Base-by-base conservation (phyloP, 2,797 vertebrate genomes). In the Hypotaenidia okinawae region DNA sequence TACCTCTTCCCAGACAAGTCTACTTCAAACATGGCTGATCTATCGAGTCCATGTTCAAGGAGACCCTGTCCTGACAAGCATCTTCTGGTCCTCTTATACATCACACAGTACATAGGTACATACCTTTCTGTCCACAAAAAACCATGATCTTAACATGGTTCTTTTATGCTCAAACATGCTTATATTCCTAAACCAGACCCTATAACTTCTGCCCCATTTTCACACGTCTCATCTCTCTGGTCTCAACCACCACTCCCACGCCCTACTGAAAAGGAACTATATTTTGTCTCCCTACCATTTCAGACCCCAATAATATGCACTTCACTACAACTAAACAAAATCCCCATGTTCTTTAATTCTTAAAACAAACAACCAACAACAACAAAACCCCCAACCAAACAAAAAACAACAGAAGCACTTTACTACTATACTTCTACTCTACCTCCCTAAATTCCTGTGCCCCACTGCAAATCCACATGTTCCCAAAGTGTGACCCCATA, bases 91-190 rank as follows among this genome's bases (percentile, higher is more conserved):
- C 8, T 72, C 30, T 67, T 10, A 9, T 12, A 5, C 58, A 21
- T 32, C 33, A 47, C 27, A 47, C 3, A n/a, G 30, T 16, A 57
- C 32, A 70, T 2, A 43, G 6, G 41, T 8, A 33, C 6, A 21
- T 0, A 5, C 7, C 24, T 28, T 66, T 70, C 27, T 47, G 14
- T 22, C 32, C 54, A 49, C 8, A 13, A 4, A 81, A 58, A 0
- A 4, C 0, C 1, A 3, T 2, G 4, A 17, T 30, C 5, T 27
- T 73, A 52, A 16, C n/a, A 24, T 27, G 39, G 7, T 57, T 70
- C 32, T 43, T 77, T 35, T 35, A 27, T 27, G 27, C 7, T 73
- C 14, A 43, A 13, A 47, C 1, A 7, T 12, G 27, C 4, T 52
- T 7, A 11, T 27, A 10, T 58, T 81, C 37, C 76, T 49, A 68